A percentile compares a stretch with the other conserved stretches of the same genome.
phyloP scores from a whole-genome alignment of 2,888 invertebrate species.

The Lysandra bellargus region DNA sequence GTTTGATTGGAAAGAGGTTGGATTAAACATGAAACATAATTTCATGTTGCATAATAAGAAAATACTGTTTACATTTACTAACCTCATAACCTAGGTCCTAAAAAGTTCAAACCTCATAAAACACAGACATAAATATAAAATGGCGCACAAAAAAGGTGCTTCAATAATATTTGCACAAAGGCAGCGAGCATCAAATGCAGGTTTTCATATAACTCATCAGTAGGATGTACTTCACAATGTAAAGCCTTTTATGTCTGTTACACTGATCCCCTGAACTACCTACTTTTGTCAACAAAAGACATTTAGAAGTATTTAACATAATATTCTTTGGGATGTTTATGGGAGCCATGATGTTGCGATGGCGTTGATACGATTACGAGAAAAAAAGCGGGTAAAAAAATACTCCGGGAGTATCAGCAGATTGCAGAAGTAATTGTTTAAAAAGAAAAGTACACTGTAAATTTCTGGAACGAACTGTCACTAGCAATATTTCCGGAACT shows the following conservation, averaged over 20 bases:
- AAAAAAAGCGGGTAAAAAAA: no score
- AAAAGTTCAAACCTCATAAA: background rate
- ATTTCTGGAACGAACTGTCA: no score
- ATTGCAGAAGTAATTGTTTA: no score
- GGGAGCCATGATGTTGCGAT: background rate
- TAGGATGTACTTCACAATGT: constrained; percentile 18
- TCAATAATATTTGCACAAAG: constrained; percentile 24
- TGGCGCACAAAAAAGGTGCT: background rate
- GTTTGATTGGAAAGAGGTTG: no score
- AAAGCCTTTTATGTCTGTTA: constrained; percentile 15
- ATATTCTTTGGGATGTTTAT: background rate
- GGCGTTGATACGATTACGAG: no score
- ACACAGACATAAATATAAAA: background rate
- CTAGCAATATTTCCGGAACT: no score
- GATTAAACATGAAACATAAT: no score
- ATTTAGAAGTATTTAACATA: background rate
- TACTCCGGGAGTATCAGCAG: no score
- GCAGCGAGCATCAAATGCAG: constrained; percentile 20
- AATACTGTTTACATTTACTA: background rate
- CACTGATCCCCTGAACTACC: background rate
- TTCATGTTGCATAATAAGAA: no score
- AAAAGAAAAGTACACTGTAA: no score
- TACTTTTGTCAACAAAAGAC: background rate
- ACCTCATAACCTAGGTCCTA: background rate
- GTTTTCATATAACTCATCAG: constrained; percentile 12